Percentiles rank a stretch among this genome's conserved stretches.
Evolutionary conservation across 2,888 invertebrate species (phyloP).

Genomic region (Drosophila kuntzei): DNA sequence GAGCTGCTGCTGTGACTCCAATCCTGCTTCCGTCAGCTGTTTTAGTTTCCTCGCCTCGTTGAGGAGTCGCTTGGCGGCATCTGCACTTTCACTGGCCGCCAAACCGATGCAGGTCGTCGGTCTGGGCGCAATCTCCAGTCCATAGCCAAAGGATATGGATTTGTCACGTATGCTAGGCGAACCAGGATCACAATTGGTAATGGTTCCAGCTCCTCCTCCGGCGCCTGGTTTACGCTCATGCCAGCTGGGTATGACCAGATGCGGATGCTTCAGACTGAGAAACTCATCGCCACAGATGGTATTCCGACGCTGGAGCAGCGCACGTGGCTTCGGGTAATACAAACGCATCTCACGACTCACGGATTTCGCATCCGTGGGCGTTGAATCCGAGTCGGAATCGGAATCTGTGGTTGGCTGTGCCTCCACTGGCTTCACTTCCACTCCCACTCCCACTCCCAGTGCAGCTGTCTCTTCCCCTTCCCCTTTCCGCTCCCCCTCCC

Average conservation of each 20-base stretch:
- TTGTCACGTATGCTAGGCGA: conserved; percentile 90
- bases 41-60: conserved; percentile 71
- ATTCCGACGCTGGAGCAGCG: conserved; percentile 92
- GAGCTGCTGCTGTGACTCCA: conserved; percentile 63
- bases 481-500: conserved; percentile 9
- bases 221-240: conserved; percentile 88
- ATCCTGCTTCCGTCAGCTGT: conserved; percentile 64
- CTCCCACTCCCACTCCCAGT: neutral
- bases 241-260: conserved; percentile 88
- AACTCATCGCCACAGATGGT: conserved; percentile 95
- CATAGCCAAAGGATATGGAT: conserved; percentile 92
- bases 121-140: conserved; percentile 89
- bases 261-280: conserved; percentile 81
- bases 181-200: conserved; percentile 80
- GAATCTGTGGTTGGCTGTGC: conserved; percentile 76
- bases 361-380: conserved; percentile 85
- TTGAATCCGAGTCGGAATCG: conserved; percentile 84
- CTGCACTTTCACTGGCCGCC: conserved; percentile 69
- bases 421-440: conserved; percentile 18
- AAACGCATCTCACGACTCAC: conserved; percentile 86
- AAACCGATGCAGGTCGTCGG: conserved; percentile 89
- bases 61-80: conserved; percentile 61
- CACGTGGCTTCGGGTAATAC: conserved; percentile 91
- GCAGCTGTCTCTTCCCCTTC: conserved; percentile 3
- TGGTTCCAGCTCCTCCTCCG: conserved; percentile 6